Conservation (phyloP, 2,113 vertebrate genomes). For the Vidua chalybeata region DNA sequence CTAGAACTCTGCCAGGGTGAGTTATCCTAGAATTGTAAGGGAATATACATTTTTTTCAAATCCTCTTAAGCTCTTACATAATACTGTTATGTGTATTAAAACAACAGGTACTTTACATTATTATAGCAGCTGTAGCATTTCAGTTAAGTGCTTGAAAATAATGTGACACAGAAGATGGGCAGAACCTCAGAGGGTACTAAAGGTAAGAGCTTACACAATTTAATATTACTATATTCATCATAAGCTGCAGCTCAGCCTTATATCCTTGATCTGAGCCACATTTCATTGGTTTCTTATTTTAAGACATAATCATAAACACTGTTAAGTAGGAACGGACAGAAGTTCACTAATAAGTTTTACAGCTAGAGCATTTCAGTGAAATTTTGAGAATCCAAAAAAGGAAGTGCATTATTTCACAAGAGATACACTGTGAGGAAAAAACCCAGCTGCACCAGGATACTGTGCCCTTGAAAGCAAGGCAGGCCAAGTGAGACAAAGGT, state of each 20-base stretch:
- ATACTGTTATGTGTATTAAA: constrained; percentile 11
- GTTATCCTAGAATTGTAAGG: background rate
- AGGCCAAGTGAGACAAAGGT: background rate
- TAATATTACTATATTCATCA: background rate
- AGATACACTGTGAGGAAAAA: background rate
- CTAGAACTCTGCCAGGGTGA: background rate
- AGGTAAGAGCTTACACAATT: background rate
- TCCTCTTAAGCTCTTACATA: constrained; percentile 49
- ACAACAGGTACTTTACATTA: background rate
- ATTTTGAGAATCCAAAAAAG: background rate
- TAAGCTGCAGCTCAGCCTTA: background rate
- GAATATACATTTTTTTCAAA: constrained; percentile 7
- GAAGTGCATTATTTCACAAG: background rate
- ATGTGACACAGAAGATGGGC: background rate
- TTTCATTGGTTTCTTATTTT: background rate
- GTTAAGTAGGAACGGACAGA: background rate
- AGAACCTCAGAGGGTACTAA: background rate
- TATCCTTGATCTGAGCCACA: background rate
- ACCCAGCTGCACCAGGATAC: background rate
- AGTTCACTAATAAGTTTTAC: background rate
- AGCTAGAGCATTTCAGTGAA: background rate
- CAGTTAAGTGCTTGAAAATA: background rate
- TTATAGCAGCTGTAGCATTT: background rate
- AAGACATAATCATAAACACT: background rate
- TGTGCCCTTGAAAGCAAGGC: constrained; percentile 4